A percentile compares a stretch with the other conserved stretches of the same genome.
Conservation (phyloP, 2,797 vertebrate genomes). For the Tragopan temminckii region DNA sequence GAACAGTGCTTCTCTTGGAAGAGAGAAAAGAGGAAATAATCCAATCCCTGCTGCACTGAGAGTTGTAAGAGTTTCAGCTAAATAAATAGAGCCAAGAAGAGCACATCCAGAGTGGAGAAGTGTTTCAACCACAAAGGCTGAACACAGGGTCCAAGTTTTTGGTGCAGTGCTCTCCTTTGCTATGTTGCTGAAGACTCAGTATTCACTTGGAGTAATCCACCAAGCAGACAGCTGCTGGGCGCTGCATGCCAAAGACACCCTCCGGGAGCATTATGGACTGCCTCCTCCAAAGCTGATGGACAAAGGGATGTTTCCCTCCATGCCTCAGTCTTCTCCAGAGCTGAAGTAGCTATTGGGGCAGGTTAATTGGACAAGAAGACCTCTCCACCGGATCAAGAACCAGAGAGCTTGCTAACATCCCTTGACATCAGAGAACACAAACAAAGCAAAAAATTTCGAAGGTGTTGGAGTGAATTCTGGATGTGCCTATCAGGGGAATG, state of each 20-base stretch:
- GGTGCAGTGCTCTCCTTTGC: not conserved
- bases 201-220: not conserved
- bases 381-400: not conserved
- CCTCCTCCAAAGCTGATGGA: rapidly evolving
- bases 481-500: not conserved
- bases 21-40: constrained; percentile 33
- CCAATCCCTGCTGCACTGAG: constrained; percentile 6
- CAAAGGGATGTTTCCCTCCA: not conserved
- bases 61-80: constrained; percentile 44
- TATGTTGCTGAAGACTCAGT: not conserved
- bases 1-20: constrained; percentile 53
- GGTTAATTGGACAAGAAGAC: not conserved
- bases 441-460: not conserved
- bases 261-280: not conserved
- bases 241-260: not conserved
- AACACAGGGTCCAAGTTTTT: not conserved
- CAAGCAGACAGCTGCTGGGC: not conserved
- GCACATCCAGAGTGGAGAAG: constrained; percentile 1
- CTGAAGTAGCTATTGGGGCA: not conserved
- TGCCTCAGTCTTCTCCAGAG: not conserved
- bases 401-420: not conserved
- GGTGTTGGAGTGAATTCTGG: not conserved
- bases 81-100: constrained; percentile 34
- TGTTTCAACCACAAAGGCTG: constrained; percentile 9
- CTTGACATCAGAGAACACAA: not conserved